phyloP scores from a whole-genome alignment of 2,113 vertebrate species.

The Piprites chloris region DNA sequence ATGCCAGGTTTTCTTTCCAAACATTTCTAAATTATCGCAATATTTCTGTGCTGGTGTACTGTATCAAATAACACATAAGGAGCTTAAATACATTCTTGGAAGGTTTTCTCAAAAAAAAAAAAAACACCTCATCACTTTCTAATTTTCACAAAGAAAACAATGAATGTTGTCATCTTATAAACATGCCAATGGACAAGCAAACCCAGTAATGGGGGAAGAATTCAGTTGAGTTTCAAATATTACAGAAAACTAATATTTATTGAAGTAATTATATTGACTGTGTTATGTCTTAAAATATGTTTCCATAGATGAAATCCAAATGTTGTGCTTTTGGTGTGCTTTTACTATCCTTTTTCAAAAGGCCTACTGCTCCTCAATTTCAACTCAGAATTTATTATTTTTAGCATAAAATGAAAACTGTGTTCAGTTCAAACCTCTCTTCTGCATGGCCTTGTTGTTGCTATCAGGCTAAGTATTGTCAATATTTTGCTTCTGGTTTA shows the following conservation, averaged over 20 bases:
- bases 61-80: slow-evolving; percentile 58
- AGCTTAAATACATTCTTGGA: not conserved
- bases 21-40: not conserved
- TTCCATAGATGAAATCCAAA: not conserved
- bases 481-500: not conserved
- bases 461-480: not conserved
- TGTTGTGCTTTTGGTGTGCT: not conserved
- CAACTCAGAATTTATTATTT: not conserved
- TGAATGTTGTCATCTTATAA: not conserved
- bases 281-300: not conserved
- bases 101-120: not conserved
- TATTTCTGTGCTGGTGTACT: slow-evolving; percentile 9
- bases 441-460: not conserved
- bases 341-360: not conserved
- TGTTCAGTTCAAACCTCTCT: not conserved
- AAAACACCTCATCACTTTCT: slow-evolving; percentile 23
- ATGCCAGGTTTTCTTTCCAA: not conserved
- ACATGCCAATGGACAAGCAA: not conserved
- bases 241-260: not conserved
- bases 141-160: slow-evolving; percentile 12
- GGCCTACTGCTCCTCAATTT: not conserved
- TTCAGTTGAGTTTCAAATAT: not conserved
- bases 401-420: not conserved
- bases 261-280: not conserved
- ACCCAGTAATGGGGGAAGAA: not conserved